phyloP scores from a whole-genome alignment of 2,888 invertebrate species.

The Rugalucina vietnamica region DNA sequence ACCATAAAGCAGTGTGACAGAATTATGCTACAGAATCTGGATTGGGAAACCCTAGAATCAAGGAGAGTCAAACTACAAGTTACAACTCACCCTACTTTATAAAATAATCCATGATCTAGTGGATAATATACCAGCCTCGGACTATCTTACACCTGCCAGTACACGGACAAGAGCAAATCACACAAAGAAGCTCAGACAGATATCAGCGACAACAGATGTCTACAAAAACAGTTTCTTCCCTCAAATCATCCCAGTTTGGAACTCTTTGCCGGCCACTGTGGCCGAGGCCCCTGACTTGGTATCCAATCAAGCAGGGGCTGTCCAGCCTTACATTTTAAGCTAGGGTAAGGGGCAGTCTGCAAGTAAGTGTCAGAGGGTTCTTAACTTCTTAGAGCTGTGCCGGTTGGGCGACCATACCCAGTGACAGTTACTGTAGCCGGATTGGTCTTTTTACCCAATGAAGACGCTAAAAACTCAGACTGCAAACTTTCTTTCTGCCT shows the following conservation, averaged over 20 bases:
- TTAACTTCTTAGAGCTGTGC: too few relatives aligned
- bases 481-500: not conserved
- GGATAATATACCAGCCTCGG: not conserved
- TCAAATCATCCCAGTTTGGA: not conserved
- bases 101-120: not conserved
- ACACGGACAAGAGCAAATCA: not conserved
- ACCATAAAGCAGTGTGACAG: not conserved
- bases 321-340: not conserved
- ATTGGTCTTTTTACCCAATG: not conserved
- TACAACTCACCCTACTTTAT: not conserved
- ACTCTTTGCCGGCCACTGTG: not conserved
- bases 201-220: not conserved
- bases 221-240: constrained; percentile 1
- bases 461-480: not conserved
- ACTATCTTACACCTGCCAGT: not conserved
- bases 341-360: not conserved
- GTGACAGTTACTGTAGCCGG: not conserved
- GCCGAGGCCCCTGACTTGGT: not conserved
- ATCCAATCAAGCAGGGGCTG: not conserved
- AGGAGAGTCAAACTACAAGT: not conserved
- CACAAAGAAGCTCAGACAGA: not conserved
- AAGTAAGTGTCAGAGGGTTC: too few relatives aligned
- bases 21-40: not conserved
- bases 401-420: not conserved
- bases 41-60: not conserved